Base-by-base conservation (phyloP, 2,113 vertebrate genomes). In the Montifringilla adamsi region DNA sequence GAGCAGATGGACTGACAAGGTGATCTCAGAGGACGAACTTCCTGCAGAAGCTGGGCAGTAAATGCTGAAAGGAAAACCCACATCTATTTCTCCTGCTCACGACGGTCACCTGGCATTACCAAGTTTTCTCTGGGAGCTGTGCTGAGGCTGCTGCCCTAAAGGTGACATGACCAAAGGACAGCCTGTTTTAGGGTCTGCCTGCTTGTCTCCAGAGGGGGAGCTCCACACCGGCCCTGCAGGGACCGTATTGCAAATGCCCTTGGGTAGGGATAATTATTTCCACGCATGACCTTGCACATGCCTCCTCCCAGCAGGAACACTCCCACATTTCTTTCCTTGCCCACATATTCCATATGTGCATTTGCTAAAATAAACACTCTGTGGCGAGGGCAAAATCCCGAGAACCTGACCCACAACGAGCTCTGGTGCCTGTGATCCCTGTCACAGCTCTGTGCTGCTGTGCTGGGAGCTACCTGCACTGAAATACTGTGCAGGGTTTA, bases 391-490 rank as follows among this genome's bases (percentile, higher is more conserved):
- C 3, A 7, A 2, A 35, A 46, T 18, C 33, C 35, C 0, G 1
- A 50, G 50, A 19, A 15, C 24, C 41, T 17, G 13, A 27, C 1
- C 11, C 39, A 41, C 37, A 66, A 6, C 0, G 8, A 43, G 16
- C 26, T 87, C 67, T 7, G 0, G 0, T 11, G 19, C 0, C 1
- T 43, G 46, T 16, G 13, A 22, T 23, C 20, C 20, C 16, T 56
- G 66, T 73, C 69, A n/a, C 31, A 6, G 56, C 15, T 52, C 62
- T 55, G 30, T 26, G 35, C 35, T 59, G 14, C 73, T 15, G 15
- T 53, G 58, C 52, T 66, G 30, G 37, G 55, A 76, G 59, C 33
- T 17, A 5, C 39, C 70, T 72, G 53, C 35, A 53, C 60, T 58
- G 8, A 79, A 63, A 58, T 7, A 7, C 49, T 24, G 4, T 3